Evolutionary conservation across 2,113 vertebrate genomes (phyloP).

Genomic region (Neolamprologus modestus): DNA sequence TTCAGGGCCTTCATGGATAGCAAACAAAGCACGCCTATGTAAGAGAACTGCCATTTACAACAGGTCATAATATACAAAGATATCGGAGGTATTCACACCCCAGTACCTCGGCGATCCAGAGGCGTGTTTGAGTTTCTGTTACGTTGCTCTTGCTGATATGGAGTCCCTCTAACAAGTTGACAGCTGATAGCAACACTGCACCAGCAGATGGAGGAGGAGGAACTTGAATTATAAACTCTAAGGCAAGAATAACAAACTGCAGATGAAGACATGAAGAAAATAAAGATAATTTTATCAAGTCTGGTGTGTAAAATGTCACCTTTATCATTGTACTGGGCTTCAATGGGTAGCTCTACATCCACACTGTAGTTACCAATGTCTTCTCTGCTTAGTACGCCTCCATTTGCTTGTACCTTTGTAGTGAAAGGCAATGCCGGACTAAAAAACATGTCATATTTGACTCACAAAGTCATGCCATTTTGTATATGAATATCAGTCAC

Average conservation of each 20-base stretch:
- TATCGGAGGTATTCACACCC: background rate
- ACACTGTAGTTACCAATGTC: slow-evolving; percentile 82
- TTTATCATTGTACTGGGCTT: slow-evolving; percentile 76
- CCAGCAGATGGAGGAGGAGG: slow-evolving; percentile 79
- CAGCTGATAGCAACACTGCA: slow-evolving; percentile 76
- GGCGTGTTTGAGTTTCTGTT: slow-evolving; percentile 65
- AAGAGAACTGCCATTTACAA: background rate
- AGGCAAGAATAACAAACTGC: background rate
- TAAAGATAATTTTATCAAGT: background rate
- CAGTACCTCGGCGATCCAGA: slow-evolving; percentile 79
- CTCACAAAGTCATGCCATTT: background rate
- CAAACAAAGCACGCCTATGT: background rate
- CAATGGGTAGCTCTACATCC: slow-evolving; percentile 69
- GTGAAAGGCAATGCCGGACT: background rate
- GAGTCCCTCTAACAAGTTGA: slow-evolving; percentile 80
- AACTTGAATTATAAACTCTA: slow-evolving; percentile 79
- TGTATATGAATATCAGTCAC: slow-evolving; percentile 32
- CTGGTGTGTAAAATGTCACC: background rate
- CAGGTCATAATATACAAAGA: background rate
- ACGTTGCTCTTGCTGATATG: slow-evolving; percentile 69
- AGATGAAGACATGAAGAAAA: background rate
- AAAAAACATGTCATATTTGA: background rate
- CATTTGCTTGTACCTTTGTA: slow-evolving; percentile 69
- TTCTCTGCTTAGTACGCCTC: slow-evolving; percentile 78
- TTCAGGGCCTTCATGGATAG: slow-evolving; percentile 71